Evolutionary conservation across 1,140 invertebrate species (phyloP), one percentile per base, ranked within the genome.

Genomic region (Cyclina sinensis): DNA sequence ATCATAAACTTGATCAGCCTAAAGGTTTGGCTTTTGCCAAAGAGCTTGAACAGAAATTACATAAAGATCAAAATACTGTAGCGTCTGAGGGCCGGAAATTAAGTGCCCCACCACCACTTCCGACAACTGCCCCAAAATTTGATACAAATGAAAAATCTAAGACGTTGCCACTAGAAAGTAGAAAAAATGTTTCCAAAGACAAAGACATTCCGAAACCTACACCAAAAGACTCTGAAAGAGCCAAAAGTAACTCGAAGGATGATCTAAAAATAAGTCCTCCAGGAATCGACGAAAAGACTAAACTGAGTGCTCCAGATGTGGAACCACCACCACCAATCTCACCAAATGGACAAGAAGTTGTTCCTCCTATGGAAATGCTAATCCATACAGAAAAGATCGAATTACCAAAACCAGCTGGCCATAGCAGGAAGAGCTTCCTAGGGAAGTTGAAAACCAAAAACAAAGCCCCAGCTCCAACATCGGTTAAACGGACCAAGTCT

Each of bases 401-500:
- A 46, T 88, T 94, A 32, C 94, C 94, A 12, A 92, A 89, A 54
- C 91, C 89, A 24, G 83, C 65, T 11, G 46, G 78, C 9, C 51
- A 86, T 27, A 91, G 92, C 57, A 74, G 92, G 27, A 93, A 93
- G 70, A 94, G 93, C 24, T 92, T 94, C 76, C 92, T 94, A 14
- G 93, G 94, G 32, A 94, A 94, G 62, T 84, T 94, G 48, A 93
- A 93, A 46, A 90, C 90, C 21, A 94, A 94, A 78, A 90, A 87
- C n/a, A 91, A 90, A 12, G 93, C 93, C 11, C 86, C 92, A 11
- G 91, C 93, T 2, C 93, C 94, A 0, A 83, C 92, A 32, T 92
- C 91, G 2, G 91, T 94, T 3, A 94, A 94, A 65, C 76, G 94
- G 21, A 90, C 94, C 43, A 93, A 93, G 54, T 94, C 94, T 0